Conservation (phyloP, 2,113 vertebrate species). For the Laterallus jamaicensis region DNA sequence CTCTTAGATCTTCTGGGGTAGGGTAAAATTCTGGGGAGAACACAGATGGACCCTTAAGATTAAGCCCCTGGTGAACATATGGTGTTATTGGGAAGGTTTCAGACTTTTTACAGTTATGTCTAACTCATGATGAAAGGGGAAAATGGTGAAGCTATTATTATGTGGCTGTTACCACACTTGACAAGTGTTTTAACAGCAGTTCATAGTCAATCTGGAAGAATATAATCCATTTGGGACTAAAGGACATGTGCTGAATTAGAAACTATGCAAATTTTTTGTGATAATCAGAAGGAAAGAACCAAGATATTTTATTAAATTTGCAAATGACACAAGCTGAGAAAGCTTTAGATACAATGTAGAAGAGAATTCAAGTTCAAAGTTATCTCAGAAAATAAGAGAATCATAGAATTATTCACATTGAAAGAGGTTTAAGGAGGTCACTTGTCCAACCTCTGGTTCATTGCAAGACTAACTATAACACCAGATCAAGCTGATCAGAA, state of each 20-base stretch:
- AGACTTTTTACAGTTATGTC: background rate
- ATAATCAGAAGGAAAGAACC: background rate
- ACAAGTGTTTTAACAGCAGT: background rate
- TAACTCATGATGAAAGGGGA: background rate
- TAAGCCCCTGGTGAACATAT: background rate
- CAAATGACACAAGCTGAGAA: background rate
- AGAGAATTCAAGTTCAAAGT: background rate
- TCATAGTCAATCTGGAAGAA: background rate
- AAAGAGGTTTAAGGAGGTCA: background rate
- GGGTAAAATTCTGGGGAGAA: background rate
- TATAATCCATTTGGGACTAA: background rate
- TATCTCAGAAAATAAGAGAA: background rate
- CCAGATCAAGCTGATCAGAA: background rate
- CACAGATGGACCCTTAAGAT: background rate
- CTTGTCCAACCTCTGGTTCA: background rate
- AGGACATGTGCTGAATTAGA: background rate
- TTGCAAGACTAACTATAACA: background rate
- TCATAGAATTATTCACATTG: background rate
- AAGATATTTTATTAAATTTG: background rate
- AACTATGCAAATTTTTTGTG: background rate
- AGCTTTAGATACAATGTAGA: background rate
- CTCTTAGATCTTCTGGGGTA: background rate
- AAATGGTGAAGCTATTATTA: background rate
- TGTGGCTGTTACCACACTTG: background rate
- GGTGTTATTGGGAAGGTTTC: background rate